Base-by-base conservation (phyloP, 2,113 vertebrate genomes). In the Myanophis thanlyinensis region DNA sequence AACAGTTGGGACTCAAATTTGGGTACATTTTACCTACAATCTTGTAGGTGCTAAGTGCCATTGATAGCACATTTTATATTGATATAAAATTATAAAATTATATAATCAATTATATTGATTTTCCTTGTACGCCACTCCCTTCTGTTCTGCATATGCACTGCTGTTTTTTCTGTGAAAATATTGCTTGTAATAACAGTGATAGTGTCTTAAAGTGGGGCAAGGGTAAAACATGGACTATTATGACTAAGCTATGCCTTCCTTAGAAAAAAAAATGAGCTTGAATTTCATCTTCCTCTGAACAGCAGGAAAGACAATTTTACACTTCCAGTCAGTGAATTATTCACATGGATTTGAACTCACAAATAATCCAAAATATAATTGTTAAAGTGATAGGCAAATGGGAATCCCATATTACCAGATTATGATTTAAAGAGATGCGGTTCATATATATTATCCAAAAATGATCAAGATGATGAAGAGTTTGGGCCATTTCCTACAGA, bases 91-190 rank as follows among this genome's bases (percentile, higher is more conserved):
- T n/a, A n/a, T n/a, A n/a, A n/a, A n/a, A n/a, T n/a, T n/a, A n/a
- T n/a, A n/a, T n/a, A n/a, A n/a, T n/a, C n/a, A n/a, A n/a, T n/a
- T n/a, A n/a, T n/a, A n/a, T n/a, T n/a, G n/a, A n/a, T n/a, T n/a
- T n/a, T n/a, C n/a, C n/a, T n/a, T n/a, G n/a, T n/a, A n/a, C n/a
- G n/a, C n/a, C n/a, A n/a, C 67, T 40, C 18, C 18, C n/a, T 40
- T 6, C 6, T 35, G 20, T 44, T 80, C 73, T 80, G 7, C 7
- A 22, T 40, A 40, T 44, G 22, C 35, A 22, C 35, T 40, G 6
- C 73, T 44, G 8, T 59, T 90, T 62, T 91, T 93, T 91, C 87
- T 93, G 54, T 54, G 91, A 62, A 93, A 46, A 59, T 95, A 9
- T 0, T 27, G 0, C 0, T 5, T 94, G 52, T 40, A 94, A 88